phyloP scores from a whole-genome alignment of 2,113 vertebrate species.

The Pipra filicauda region DNA sequence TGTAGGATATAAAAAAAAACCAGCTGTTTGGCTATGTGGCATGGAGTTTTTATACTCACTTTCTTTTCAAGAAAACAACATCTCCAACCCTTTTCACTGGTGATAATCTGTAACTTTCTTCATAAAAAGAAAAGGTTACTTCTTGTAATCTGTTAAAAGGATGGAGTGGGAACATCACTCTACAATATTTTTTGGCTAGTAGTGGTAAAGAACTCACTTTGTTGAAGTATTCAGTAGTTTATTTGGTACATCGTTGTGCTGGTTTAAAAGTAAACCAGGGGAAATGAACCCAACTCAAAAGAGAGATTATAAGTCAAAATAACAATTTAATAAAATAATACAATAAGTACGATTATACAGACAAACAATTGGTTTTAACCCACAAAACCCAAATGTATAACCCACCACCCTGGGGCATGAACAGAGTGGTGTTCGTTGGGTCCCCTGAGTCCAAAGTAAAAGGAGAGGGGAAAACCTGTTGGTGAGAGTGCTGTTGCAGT shows the following conservation, averaged over 20 bases:
- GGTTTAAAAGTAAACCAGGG: no score
- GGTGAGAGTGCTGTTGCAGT: no score
- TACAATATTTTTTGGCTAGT: neutral
- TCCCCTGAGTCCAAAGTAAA: no score
- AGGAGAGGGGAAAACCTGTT: no score
- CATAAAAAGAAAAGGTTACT: neutral
- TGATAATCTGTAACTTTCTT: neutral
- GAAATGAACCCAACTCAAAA: no score
- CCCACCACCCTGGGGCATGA: no score
- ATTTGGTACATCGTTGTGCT: neutral
- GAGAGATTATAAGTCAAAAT: no score
- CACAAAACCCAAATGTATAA: no score
- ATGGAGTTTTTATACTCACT: neutral
- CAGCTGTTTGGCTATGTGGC: conserved; percentile 61
- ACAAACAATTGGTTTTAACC: no score
- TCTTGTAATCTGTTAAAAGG: neutral
- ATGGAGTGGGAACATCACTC: neutral
- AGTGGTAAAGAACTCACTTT: neutral
- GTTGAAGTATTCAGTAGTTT: neutral
- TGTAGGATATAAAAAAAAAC: conserved; percentile 37
- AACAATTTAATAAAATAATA: no score
- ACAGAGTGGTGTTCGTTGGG: no score
- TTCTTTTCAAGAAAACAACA: conserved; percentile 39
- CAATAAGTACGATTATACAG: no score
- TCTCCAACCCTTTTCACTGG: neutral